These are phyloP conservation scores for Tridacna crocea DNA, from an alignment of 2,888 invertebrate genomes.

Conservation along the genomic window DNA sequence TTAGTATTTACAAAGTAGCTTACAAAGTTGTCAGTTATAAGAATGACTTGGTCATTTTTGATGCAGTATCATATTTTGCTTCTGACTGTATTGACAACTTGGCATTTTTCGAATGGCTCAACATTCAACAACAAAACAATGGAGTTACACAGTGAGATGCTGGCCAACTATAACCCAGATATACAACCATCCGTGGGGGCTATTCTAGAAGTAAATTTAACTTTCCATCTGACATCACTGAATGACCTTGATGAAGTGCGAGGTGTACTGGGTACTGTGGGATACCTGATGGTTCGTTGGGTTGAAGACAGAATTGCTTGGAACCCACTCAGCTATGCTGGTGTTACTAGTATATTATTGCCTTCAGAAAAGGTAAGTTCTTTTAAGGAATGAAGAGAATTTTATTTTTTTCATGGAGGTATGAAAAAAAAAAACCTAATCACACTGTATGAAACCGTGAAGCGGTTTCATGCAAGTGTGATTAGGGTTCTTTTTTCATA, in stretches of 20 bases:
- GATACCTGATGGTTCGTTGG: constrained; percentile 40
- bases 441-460: too few species aligned
- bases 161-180: constrained; percentile 18
- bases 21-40: too few species aligned
- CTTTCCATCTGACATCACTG: constrained; percentile 39
- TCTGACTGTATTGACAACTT: background rate
- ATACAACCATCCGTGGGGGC: background rate
- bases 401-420: too few species aligned
- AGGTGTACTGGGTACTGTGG: constrained; percentile 37
- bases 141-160: constrained; percentile 16
- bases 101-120: background rate
- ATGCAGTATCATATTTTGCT: too few species aligned
- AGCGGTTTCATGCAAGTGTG: too few species aligned
- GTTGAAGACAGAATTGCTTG: constrained; percentile 42
- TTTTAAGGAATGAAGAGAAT: too few species aligned
- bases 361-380: constrained; percentile 26
- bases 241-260: constrained; percentile 39
- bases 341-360: constrained; percentile 27
- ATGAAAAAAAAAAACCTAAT: too few species aligned
- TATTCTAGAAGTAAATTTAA: constrained; percentile 28
- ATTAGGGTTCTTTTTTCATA: too few species aligned
- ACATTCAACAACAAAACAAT: constrained; percentile 18
- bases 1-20: too few species aligned
- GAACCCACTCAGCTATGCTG: constrained; percentile 32
- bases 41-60: too few species aligned